These are phyloP conservation scores for Melitaea athalia DNA, from an alignment of 2,888 invertebrate genomes.

Conservation along the genomic window DNA sequence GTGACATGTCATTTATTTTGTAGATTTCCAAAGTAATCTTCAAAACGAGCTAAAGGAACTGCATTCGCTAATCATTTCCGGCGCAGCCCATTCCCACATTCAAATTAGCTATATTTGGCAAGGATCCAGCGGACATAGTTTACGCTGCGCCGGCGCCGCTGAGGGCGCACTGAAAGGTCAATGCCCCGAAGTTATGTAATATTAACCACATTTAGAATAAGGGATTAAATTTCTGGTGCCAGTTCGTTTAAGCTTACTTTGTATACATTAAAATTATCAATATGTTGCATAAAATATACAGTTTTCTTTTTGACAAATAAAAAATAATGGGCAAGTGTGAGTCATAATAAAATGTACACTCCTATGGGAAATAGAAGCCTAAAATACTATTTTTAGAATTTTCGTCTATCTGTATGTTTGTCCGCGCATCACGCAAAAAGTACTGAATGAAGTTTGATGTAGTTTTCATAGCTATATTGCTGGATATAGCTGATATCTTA, in stretches of 20 bases:
- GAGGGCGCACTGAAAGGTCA: conserved; percentile 30
- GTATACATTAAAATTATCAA: conserved; percentile 8
- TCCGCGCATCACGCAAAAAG: too few relatives aligned
- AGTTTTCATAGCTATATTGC: too few relatives aligned
- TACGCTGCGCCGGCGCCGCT: conserved; percentile 36
- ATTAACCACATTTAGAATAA: conserved; percentile 34
- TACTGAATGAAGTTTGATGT: too few relatives aligned
- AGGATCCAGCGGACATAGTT: conserved; percentile 29
- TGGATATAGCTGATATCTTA: too few relatives aligned
- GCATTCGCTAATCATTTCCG: conserved; percentile 8
- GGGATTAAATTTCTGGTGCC: conserved; percentile 28
- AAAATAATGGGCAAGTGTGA: background rate
- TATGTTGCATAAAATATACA: too few relatives aligned
- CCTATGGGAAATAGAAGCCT: too few relatives aligned
- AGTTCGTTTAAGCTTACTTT: conserved; percentile 18
- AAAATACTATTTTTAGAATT: too few relatives aligned
- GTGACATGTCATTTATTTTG: background rate
- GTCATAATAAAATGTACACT: background rate
- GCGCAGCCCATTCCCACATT: background rate
- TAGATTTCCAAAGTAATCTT: background rate
- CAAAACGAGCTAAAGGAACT: background rate
- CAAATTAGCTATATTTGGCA: conserved; percentile 30
- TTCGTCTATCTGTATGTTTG: too few relatives aligned
- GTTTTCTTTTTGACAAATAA: too few relatives aligned
- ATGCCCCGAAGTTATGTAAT: conserved; percentile 36